Evolutionary conservation across 2,113 vertebrate species (phyloP), one percentile per base, ranked within the genome.

Genomic region (Porphyrio hochstetteri): DNA sequence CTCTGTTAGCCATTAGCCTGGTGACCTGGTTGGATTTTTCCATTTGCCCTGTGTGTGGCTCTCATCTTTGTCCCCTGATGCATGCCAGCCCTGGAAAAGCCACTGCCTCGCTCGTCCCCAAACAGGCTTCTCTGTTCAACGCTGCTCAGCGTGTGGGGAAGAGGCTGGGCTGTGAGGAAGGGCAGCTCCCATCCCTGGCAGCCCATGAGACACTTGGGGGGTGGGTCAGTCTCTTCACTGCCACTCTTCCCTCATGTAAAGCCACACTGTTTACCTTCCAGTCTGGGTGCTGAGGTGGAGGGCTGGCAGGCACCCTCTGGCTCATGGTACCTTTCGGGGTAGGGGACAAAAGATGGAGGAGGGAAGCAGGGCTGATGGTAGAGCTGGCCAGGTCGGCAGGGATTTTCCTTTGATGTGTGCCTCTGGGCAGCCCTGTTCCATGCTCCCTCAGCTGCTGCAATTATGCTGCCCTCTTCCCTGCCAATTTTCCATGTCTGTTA

Each of bases 11-110:
- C 56, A 35, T 61, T 33, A 82, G 44, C 77, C 89, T 88, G 85
- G 88, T 90, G 72, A 82, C 42, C 68, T 84, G 48, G 8, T 65
- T 81, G 96, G 92, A 86, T 94, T 97, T 97, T 97, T 97, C 96
- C 96, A 93, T 44, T 79, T 89, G 68, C 55, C 92, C 80, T 79
- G 82, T 35, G 42, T 92, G 69, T 68, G 74, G 65, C 77, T 94
- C 72, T 79, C 82, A 21, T 90, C 72, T 92, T 83, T 38, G 69
- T 79, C 72, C 44, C 31, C 74, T 95, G 88, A 53, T 0, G 5
- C 76, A 64, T 13, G 76, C 64, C 64, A 86, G 82, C 38, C n/a
- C 56, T 83, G 82, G 72, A 94, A 92, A 90, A 80, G 86, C 55
- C 80, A 50, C 3, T 5, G 59, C 7, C 28, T 12, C 1, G 1